Evolutionary conservation across 2,113 vertebrate species (phyloP).

Genomic region (Macrotis lagotis): DNA sequence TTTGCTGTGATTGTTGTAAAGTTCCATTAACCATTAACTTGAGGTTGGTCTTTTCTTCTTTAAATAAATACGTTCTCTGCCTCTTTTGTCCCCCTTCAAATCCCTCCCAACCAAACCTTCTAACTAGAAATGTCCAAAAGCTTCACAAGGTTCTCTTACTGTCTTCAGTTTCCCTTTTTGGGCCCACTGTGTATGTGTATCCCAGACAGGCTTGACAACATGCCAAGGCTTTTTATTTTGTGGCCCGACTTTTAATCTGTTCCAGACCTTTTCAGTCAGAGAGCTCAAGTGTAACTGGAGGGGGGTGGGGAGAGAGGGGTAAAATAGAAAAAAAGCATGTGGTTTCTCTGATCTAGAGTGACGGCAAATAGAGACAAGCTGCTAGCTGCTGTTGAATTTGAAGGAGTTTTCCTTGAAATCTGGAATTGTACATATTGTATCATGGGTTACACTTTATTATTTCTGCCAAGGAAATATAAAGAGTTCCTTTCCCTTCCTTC

Average conservation of each 20-base stretch:
- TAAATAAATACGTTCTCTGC: neutral
- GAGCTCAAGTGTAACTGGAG: conserved; percentile 89
- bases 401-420: conserved; percentile 81
- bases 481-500: conserved; percentile 54
- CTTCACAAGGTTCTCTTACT: conserved; percentile 78
- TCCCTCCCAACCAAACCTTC: neutral
- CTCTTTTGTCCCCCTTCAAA: neutral
- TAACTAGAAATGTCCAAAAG: conserved; percentile 67
- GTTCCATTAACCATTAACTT: conserved; percentile 48
- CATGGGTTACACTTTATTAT: conserved; percentile 72
- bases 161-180: conserved; percentile 86
- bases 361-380: conserved; percentile 83
- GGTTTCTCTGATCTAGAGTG: conserved; percentile 80
- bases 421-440: conserved; percentile 54
- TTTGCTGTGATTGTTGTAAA: conserved; percentile 52
- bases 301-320: conserved; percentile 57
- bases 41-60: conserved; percentile 56
- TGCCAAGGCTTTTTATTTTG: conserved; percentile 95
- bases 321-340: conserved; percentile 29
- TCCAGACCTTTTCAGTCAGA: conserved; percentile 97
- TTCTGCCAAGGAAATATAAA: conserved; percentile 76
- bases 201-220: conserved; percentile 93
- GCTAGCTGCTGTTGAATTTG: conserved; percentile 79
- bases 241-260: conserved; percentile 95
- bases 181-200: conserved; percentile 89